Base-by-base conservation (phyloP, 2,888 invertebrate genomes). In the Griposia aprilina region DNA sequence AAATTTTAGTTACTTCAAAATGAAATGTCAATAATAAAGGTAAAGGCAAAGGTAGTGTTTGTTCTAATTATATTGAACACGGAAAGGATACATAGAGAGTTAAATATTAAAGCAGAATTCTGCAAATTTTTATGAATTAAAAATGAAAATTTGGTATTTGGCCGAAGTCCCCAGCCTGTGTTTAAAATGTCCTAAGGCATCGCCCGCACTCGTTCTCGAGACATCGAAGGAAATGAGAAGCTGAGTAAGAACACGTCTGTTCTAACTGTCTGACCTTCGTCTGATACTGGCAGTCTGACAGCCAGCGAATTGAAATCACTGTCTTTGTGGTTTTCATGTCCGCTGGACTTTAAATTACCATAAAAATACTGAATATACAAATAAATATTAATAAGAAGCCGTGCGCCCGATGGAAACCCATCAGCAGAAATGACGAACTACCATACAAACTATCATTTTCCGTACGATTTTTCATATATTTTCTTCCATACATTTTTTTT, bases 181-280 rank as follows among this genome's bases (percentile, higher is more conserved):
- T 10, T 26, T 2, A n/a, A 8, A 52, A 2, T 11, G 10, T 60
- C 17, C 7, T 45, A 26, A 71, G 26, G 63, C 52, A 15, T 68
- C 1, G 57, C 52, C 45, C 69, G 55, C 88, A 74, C 75, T 81
- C 60, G 68, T 60, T 75, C 59, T 69, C 77, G 76, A 78, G 85
- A 83, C 83, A 75, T 57, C 74, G 62, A 13, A 78, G 85, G 85
- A 85, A 85, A 85, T 85, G 85, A 85, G 71, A 76, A 74, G 36
- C 67, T 72, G 66, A 68, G 59, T 70, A 81, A 78, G 78, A 81
- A 55, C 69, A 55, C 65, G 82, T 74, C 79, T 68, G 79, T 71
- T 63, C 66, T 60, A 36, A 66, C 52, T 66, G 67, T 65, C 82
- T 72, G 83, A 82, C 85, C 83, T 82, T 71, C 48, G 79, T 73